phyloP scores from a whole-genome alignment of 2,797 vertebrate species.

The Masticophis lateralis region DNA sequence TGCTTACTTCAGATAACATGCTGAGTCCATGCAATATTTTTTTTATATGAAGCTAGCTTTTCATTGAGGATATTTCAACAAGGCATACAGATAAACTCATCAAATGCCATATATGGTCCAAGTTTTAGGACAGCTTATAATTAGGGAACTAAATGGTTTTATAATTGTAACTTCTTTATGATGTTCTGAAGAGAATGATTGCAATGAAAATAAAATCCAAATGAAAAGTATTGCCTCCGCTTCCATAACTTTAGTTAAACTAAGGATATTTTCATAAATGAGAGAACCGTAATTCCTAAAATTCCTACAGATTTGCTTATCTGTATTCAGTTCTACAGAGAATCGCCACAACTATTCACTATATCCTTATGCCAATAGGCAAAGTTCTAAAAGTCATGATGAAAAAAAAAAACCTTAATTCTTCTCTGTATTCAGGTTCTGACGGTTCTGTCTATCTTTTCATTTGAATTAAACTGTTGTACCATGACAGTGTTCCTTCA shows the following conservation, averaged over 20 bases:
- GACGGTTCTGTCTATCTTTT: background rate
- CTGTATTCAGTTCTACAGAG: background rate
- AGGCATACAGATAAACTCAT: background rate
- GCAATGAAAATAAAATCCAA: background rate
- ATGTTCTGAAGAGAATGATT: background rate
- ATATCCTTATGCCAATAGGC: background rate
- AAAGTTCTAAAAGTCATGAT: background rate
- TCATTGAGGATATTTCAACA: background rate
- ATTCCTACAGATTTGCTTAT: background rate
- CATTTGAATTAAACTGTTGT: background rate
- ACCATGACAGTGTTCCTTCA: background rate
- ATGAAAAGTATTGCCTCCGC: background rate
- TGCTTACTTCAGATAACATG: background rate
- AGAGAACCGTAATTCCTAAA: background rate
- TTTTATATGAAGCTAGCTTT: background rate
- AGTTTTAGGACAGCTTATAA: background rate
- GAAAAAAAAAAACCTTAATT: background rate
- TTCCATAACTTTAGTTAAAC: background rate
- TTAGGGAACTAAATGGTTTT: background rate
- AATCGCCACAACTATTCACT: background rate
- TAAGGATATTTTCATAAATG: background rate
- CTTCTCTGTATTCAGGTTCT: background rate
- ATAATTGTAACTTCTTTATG: background rate
- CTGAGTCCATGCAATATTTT: background rate
- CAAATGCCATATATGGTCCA: background rate